Evolutionary conservation across 2,888 invertebrate genomes (phyloP).

Genomic region (Halictus ligatus): DNA sequence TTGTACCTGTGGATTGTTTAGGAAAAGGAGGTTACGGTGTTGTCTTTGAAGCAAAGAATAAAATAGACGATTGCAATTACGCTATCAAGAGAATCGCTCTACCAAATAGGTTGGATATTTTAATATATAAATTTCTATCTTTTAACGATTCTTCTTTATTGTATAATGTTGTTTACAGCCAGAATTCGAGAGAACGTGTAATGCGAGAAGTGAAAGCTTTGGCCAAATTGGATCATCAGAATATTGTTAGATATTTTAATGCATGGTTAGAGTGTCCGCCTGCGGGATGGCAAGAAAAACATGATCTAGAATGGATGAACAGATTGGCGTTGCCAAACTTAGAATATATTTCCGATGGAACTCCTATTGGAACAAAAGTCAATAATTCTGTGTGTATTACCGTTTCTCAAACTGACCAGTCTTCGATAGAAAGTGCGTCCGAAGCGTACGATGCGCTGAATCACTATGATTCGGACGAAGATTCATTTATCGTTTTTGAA

Average conservation of each 20-base stretch:
- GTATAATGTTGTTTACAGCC: constrained; percentile 85
- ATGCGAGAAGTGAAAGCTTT: constrained; percentile 97
- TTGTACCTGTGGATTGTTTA: constrained; percentile 91
- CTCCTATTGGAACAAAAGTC: constrained; percentile 68
- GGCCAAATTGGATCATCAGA: constrained; percentile 96
- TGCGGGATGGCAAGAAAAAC: constrained; percentile 92
- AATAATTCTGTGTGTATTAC: constrained; percentile 75
- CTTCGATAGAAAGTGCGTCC: constrained; percentile 79
- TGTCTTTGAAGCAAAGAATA: constrained; percentile 97
- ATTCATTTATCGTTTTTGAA: constrained; percentile 86
- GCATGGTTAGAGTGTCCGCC: constrained; percentile 98
- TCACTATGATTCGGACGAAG: constrained; percentile 68
- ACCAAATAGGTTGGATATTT: constrained; percentile 87
- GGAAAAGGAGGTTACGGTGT: constrained; percentile 98
- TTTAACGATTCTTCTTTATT: not conserved
- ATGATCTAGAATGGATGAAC: constrained; percentile 88
- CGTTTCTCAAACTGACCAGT: constrained; percentile 74
- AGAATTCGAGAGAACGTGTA: constrained; percentile 93
- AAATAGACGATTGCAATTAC: constrained; percentile 96
- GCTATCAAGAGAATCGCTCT: constrained; percentile 97
- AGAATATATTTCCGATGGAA: constrained; percentile 74
- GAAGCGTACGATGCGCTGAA: constrained; percentile 76
- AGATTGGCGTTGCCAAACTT: constrained; percentile 72
- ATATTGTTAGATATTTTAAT: constrained; percentile 98
- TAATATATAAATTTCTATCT: not conserved